Conservation (phyloP, 2,797 vertebrate species). For the Enteromius mattozi region DNA sequence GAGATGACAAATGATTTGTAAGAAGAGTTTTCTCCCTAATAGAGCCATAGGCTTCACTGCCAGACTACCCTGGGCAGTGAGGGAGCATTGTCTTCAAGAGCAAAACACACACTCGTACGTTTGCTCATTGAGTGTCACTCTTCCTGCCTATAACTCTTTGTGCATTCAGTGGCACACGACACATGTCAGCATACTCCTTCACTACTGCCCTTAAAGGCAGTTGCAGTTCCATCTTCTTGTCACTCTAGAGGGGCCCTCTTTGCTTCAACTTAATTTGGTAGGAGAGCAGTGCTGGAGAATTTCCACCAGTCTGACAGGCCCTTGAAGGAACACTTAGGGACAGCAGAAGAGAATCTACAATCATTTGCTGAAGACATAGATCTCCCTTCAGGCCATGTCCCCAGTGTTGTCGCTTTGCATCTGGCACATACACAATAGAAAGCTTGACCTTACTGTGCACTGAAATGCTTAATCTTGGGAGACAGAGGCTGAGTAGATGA, state of each 20-base stretch:
- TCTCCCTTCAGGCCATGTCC: constrained; percentile 29
- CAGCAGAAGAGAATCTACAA: constrained; percentile 33
- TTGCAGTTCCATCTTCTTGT: constrained; percentile 46
- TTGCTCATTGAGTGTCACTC: constrained; percentile 17
- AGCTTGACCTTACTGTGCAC: constrained; percentile 58
- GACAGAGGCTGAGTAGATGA: constrained; percentile 59
- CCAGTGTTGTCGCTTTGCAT: constrained; percentile 20
- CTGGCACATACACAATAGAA: constrained; percentile 53
- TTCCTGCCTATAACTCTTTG: constrained; percentile 26
- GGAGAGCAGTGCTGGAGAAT: constrained; percentile 9
- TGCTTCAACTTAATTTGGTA: constrained; percentile 54
- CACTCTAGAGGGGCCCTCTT: constrained; percentile 34
- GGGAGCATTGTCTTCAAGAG: constrained; percentile 7
- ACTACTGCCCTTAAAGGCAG: constrained; percentile 40
- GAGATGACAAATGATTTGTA: constrained; percentile 6
- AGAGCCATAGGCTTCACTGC: constrained; percentile 1
- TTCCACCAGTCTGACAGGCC: constrained; percentile 35
- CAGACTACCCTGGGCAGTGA: constrained; percentile 4
- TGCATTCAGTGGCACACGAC: constrained; percentile 13
- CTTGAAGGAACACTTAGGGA: constrained; percentile 34
- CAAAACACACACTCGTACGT: background rate
- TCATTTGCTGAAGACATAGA: constrained; percentile 37
- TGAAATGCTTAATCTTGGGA: constrained; percentile 59
- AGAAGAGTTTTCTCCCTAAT: constrained; percentile 21
- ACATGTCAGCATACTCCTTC: constrained; percentile 8